Percentiles rank a stretch among this genome's conserved stretches.
Evolutionary conservation across 2,113 vertebrate species (phyloP).

Genomic region (Leptobrachium leishanense): DNA sequence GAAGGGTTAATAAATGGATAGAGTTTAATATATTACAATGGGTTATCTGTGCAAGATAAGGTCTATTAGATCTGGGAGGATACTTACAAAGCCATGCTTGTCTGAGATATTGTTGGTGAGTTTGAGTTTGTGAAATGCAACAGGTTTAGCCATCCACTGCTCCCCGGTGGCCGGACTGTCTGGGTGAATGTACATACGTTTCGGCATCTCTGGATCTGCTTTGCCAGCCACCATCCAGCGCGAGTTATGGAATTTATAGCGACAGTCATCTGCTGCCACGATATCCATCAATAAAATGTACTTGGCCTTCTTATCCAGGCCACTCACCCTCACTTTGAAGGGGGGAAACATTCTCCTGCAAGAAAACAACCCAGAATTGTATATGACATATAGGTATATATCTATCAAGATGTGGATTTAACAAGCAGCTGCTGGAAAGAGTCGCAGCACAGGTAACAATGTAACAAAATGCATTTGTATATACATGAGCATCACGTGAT

Average conservation of each 20-base stretch:
- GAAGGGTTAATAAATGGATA: background rate
- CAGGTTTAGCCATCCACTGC: constrained; percentile 99
- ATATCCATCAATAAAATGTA: constrained; percentile 98
- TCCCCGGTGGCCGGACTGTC: constrained; percentile 96
- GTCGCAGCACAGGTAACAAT: background rate
- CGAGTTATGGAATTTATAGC: constrained; percentile 98
- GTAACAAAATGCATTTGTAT: too few relatives aligned
- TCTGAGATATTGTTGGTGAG: constrained; percentile 98
- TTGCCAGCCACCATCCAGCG: constrained; percentile 99
- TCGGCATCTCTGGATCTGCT: constrained; percentile 98
- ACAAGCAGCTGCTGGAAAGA: background rate
- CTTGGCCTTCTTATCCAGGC: constrained; percentile 97
- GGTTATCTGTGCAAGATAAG: background rate
- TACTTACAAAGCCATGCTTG: constrained; percentile 98
- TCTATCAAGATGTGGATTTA: background rate
- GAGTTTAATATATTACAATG: background rate
- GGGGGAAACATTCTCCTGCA: constrained; percentile 97
- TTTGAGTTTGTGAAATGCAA: constrained; percentile 97
- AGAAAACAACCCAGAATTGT: background rate
- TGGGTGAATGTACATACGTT: constrained; percentile 98
- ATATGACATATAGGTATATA: background rate
- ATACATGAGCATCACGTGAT: background rate
- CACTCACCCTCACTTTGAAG: constrained; percentile 95
- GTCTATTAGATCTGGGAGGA: background rate
- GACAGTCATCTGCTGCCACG: constrained; percentile 94